Percentiles rank a stretch among this genome's conserved stretches.
These are phyloP conservation scores for Arbacia lixula DNA, from an alignment of 53 echinoderm and acorn worm species.

Conservation along the genomic window DNA sequence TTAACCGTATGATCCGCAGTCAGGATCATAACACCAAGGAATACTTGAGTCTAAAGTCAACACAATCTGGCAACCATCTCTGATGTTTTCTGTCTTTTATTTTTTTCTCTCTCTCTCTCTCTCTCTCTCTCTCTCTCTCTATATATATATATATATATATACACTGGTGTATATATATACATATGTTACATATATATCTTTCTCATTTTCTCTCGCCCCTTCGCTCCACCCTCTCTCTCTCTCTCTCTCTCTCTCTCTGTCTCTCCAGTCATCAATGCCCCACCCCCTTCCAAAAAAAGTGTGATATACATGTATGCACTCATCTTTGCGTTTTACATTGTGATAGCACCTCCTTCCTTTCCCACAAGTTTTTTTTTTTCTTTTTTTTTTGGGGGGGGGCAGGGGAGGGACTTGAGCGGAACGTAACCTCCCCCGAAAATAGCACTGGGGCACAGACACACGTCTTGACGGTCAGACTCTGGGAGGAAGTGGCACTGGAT, in stretches of 20 bases:
- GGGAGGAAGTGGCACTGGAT: constrained; percentile 16
- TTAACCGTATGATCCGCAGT: constrained; percentile 15
- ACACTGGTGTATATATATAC: too few species aligned
- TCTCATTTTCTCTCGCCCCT: not conserved
- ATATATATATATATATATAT: too few species aligned
- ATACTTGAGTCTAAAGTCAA: not conserved
- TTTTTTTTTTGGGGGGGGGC: too few species aligned
- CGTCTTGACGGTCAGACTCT: constrained; percentile 25
- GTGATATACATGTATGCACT: constrained; percentile 16
- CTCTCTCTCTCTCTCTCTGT: constrained; percentile 2
- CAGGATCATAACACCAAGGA: constrained; percentile 15
- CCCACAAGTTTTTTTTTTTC: too few species aligned
- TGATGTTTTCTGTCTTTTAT: constrained; percentile 36
- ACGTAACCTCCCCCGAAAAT: constrained; percentile 42
- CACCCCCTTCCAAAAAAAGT: not conserved
- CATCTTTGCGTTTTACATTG: constrained; percentile 32
- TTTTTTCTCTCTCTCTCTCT: not conserved
- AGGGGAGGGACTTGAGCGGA: not conserved
- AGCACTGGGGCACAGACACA: not conserved
- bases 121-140: constrained; percentile 3
- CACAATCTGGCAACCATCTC: constrained; percentile 21
- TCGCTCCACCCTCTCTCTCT: not conserved
- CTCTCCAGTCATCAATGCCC: not conserved
- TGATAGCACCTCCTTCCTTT: constrained; percentile 44
- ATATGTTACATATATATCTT: too few species aligned